A percentile compares a stretch with the other conserved stretches of the same genome.
Conservation (phyloP, 1,140 invertebrate species). For the Archivesica marissinica region DNA sequence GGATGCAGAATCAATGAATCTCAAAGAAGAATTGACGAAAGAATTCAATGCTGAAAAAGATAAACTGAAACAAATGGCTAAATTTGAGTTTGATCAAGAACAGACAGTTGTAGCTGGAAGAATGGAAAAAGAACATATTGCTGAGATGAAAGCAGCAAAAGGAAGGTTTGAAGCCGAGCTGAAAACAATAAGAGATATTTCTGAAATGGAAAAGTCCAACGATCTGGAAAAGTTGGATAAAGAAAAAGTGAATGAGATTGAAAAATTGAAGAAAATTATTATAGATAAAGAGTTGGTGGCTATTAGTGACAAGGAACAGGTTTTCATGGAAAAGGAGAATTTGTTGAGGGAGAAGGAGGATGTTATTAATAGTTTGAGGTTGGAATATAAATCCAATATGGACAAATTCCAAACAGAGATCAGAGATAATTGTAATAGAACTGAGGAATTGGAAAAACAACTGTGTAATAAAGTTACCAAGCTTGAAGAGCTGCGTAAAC, state of each 20-base stretch:
- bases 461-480: not conserved
- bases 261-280: constrained; percentile 51
- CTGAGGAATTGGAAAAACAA: constrained; percentile 26
- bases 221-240: constrained; percentile 53
- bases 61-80: constrained; percentile 7
- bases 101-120: constrained; percentile 6
- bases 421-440: constrained; percentile 2
- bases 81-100: not conserved
- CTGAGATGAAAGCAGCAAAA: not conserved
- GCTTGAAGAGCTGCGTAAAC: not conserved
- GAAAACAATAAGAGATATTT: constrained; percentile 41
- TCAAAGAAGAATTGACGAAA: constrained; percentile 20
- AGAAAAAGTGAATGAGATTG: constrained; percentile 52
- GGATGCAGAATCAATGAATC: constrained; percentile 6
- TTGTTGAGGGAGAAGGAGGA: constrained; percentile 15
- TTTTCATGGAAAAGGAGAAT: constrained; percentile 31
- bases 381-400: constrained; percentile 22
- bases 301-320: constrained; percentile 40
- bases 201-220: constrained; percentile 43
- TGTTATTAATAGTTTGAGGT: constrained; percentile 14
- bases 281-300: constrained; percentile 49
- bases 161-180: constrained; percentile 46
- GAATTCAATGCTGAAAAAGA: constrained; percentile 16
- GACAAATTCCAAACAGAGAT: constrained; percentile 20
- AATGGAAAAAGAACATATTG: constrained; percentile 25